These are phyloP conservation scores for Luperina testacea DNA, from an alignment of 2,888 invertebrate genomes.

Conservation along the genomic window DNA sequence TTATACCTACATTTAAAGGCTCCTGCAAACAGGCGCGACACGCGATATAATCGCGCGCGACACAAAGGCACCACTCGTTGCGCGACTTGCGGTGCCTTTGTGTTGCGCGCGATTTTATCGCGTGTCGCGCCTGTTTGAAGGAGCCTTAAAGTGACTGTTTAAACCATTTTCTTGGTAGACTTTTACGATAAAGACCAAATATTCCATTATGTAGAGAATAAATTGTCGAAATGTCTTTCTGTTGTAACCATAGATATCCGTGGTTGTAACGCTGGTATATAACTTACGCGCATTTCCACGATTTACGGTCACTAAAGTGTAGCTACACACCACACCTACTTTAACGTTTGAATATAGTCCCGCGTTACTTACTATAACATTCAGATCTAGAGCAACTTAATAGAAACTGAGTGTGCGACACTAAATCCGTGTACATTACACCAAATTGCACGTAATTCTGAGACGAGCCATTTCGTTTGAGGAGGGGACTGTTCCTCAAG, in stretches of 20 bases:
- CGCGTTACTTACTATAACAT: conserved; percentile 62
- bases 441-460: conserved; percentile 55
- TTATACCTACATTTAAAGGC: conserved; percentile 19
- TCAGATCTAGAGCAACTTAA: conserved; percentile 65
- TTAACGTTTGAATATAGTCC: conserved; percentile 60
- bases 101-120: too few relatives aligned
- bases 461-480: conserved; percentile 47
- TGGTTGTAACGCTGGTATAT: conserved; percentile 36
- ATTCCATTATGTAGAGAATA: conserved; percentile 48
- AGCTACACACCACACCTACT: conserved; percentile 47
- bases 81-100: too few relatives aligned
- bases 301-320: conserved; percentile 64
- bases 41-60: too few relatives aligned
- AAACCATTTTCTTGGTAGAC: conserved; percentile 41
- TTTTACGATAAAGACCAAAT: conserved; percentile 45
- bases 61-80: too few relatives aligned
- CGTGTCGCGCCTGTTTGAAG: too few relatives aligned
- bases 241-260: conserved; percentile 24
- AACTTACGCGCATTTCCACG: conserved; percentile 57
- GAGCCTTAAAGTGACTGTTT: conserved; percentile 1
- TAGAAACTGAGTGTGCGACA: conserved; percentile 50
- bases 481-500: conserved; percentile 41
- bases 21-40: too few relatives aligned
- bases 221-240: conserved; percentile 55
- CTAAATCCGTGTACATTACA: conserved; percentile 59